Conservation (phyloP, 2,888 invertebrate species). For the Cancer borealis region DNA sequence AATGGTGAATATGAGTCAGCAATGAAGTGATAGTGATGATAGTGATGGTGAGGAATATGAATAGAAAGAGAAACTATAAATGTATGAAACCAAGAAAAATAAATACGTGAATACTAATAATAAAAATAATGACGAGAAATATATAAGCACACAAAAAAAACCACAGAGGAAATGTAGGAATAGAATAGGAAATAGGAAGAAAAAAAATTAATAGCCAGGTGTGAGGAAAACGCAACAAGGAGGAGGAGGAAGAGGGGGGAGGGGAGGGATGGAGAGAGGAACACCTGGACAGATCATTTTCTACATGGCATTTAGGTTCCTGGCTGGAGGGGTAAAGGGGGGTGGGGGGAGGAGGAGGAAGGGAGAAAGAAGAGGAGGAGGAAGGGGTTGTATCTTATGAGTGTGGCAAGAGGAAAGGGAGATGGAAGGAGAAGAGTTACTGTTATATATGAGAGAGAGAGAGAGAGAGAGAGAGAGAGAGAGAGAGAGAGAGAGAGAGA, state of each 20-base stretch:
- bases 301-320: conserved; percentile 37
- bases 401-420: background rate
- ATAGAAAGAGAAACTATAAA: background rate
- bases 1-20: background rate
- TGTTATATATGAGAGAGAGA: too few species aligned
- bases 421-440: background rate
- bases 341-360: background rate
- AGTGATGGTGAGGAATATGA: background rate
- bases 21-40: background rate
- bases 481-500: conserved; percentile 32
- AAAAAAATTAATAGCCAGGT: background rate
- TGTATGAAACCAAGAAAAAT: too few species aligned
- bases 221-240: background rate
- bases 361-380: background rate
- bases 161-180: background rate
- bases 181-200: background rate
- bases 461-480: background rate
- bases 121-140: background rate
- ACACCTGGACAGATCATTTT: conserved; percentile 33
- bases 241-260: background rate
- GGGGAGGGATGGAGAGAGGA: background rate
- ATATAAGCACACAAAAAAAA: background rate
- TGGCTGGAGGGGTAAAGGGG: background rate
- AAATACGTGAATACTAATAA: too few species aligned
- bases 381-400: background rate